phyloP scores from a whole-genome alignment of 2,113 vertebrate species.

The Scortum barcoo region DNA sequence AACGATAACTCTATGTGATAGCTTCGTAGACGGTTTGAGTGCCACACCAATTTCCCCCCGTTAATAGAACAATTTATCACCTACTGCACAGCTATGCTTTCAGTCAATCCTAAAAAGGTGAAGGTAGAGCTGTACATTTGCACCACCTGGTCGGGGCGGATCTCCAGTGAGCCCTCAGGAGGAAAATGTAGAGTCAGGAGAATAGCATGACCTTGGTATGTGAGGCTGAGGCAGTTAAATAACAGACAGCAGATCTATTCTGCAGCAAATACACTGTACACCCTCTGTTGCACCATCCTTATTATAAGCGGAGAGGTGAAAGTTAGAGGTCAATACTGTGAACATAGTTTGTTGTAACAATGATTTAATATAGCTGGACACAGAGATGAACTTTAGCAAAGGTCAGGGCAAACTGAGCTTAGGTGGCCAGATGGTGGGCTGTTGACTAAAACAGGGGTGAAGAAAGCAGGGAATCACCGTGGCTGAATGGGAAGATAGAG shows the following conservation, averaged over 20 bases:
- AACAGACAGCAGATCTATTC: slow-evolving; percentile 32
- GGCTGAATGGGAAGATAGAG: slow-evolving; percentile 28
- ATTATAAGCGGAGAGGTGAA: slow-evolving; percentile 18
- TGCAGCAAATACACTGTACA: slow-evolving; percentile 19
- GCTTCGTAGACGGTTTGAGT: slow-evolving; percentile 43
- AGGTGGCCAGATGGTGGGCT: slow-evolving; percentile 25
- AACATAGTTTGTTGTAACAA: slow-evolving; percentile 9
- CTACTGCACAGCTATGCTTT: background rate
- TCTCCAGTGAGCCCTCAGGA: slow-evolving; percentile 45
- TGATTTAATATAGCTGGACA: background rate
- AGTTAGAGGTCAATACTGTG: background rate
- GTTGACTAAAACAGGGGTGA: slow-evolving; percentile 30
- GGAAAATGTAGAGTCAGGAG: slow-evolving; percentile 32
- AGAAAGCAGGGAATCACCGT: slow-evolving; percentile 42
- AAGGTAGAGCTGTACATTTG: slow-evolving; percentile 26
- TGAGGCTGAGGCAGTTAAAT: slow-evolving; percentile 29
- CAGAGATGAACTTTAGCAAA: slow-evolving; percentile 7
- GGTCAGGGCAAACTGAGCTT: slow-evolving; percentile 33
- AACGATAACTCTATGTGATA: slow-evolving; percentile 27
- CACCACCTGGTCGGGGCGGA: slow-evolving; percentile 62
- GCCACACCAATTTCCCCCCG: slow-evolving; percentile 34
- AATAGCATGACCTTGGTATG: slow-evolving; percentile 53
- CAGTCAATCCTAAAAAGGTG: slow-evolving; percentile 25
- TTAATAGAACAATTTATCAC: slow-evolving; percentile 21
- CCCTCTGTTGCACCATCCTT: background rate